These are phyloP conservation scores for Parnassius smintheus DNA, from an alignment of 2,888 invertebrate genomes.

Conservation along the genomic window DNA sequence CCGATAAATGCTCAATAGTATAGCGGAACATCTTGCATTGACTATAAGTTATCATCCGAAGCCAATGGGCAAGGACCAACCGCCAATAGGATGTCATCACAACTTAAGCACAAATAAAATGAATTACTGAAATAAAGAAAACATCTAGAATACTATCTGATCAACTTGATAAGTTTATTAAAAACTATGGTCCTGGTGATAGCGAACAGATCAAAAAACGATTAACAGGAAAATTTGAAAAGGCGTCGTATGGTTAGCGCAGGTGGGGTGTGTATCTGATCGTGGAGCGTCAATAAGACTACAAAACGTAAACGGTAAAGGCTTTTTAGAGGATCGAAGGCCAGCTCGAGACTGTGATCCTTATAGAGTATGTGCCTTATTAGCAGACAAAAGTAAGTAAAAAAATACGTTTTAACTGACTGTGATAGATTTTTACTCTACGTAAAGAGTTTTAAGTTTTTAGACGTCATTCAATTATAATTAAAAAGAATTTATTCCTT, in stretches of 20 bases:
- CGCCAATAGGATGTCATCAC: slow-evolving; percentile 92
- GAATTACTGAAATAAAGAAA: slow-evolving; percentile 87
- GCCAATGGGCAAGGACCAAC: slow-evolving; percentile 91
- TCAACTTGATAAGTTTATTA: slow-evolving; percentile 86
- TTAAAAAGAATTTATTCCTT: slow-evolving; percentile 1
- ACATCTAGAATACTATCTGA: slow-evolving; percentile 88
- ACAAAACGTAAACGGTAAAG: slow-evolving; percentile 93
- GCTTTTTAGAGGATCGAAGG: slow-evolving; percentile 96
- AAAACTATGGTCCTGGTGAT: slow-evolving; percentile 92
- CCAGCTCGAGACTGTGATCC: slow-evolving; percentile 97
- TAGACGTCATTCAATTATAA: not conserved
- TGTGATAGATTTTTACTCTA: not conserved
- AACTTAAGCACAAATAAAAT: slow-evolving; percentile 94
- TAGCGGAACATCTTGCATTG: slow-evolving; percentile 92
- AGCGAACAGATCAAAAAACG: slow-evolving; percentile 95
- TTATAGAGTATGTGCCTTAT: slow-evolving; percentile 82
- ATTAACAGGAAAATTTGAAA: slow-evolving; percentile 96
- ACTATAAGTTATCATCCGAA: slow-evolving; percentile 86
- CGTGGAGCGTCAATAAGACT: slow-evolving; percentile 95
- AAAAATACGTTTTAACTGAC: slow-evolving; percentile 1
- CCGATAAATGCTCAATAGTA: slow-evolving; percentile 89
- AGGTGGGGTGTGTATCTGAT: slow-evolving; percentile 92
- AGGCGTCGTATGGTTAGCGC: slow-evolving; percentile 95
- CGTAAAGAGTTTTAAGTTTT: not conserved
- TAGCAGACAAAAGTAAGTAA: too few relatives aligned